Base-by-base conservation (phyloP, 30 jellyfish, hydroid and myxozoan genomes). In the Aurelia aurita complex sp. Pacific region DNA sequence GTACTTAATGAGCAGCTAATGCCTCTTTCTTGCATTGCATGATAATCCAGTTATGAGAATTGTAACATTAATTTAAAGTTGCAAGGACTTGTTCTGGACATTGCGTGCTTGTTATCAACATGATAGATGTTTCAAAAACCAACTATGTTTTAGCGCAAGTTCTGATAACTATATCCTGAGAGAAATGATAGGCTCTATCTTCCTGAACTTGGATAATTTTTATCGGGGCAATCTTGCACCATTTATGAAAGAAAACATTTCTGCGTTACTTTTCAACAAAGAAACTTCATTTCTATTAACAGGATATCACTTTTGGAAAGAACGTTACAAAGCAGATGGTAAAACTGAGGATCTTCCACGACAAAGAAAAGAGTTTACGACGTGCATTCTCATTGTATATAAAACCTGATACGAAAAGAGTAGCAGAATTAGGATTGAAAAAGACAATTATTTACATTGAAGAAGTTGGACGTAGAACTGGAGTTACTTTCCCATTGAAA, bases 401-500 rank as follows among this genome's bases (percentile, higher is more conserved):
- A 54, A 81, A 81, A 67, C 88, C 91, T 8, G 91, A 85, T 70
- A 81, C 64, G 29, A 84, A 88, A 65, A 65, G 87, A 34, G 79
- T 80, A 15, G 96, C 92, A 5, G 78, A 73, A 64, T 79, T 94
- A 4, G 97, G 97, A 42, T 75, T 57, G 65, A 82, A 79, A 74
- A 89, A 81, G 55, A 89, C 97, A 51, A 94, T 94, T 33, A 74
- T 94, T 38, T 94, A 66, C 86, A 94, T 94, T 77, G 97, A 94
- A 88, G 97, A 94, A 74, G 77, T 69, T 40, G 92, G 96, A 32
- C 42, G 94, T 19, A 64, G 97, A 68, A 77, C 93, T 35, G 96
- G 93, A 1, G 99, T 94, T n/a, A 88, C 97, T 19, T 94, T 94
- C 88, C 99, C 99, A 5, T 62, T 88, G 90, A 85, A 88, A 13